These are phyloP conservation scores for Rhabdomys dilectus DNA, from an alignment of 2,113 vertebrate species.

Conservation along the genomic window DNA sequence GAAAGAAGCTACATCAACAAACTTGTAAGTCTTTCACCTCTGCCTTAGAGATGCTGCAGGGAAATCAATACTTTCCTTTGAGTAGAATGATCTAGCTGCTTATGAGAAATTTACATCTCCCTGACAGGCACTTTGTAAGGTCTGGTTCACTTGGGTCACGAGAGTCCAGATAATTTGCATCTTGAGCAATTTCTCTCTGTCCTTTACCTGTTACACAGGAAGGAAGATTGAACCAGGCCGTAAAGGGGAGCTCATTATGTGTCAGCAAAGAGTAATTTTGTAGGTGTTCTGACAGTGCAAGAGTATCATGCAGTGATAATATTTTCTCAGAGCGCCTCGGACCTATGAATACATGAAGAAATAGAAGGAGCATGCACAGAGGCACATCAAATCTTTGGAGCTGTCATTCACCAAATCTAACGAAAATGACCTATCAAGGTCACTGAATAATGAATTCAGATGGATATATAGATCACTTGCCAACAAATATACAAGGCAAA, in stretches of 20 bases:
- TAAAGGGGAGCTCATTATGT: conserved; percentile 65
- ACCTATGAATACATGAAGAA: not conserved
- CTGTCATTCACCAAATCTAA: conserved; percentile 50
- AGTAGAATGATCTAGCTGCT: conserved; percentile 49
- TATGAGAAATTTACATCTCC: conserved; percentile 72
- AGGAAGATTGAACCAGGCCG: conserved; percentile 64
- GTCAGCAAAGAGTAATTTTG: conserved; percentile 66
- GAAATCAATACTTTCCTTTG: conserved; percentile 67
- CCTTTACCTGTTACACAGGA: conserved; percentile 29
- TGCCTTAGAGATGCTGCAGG: not conserved
- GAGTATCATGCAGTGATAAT: conserved; percentile 54
- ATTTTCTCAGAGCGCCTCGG: conserved; percentile 57
- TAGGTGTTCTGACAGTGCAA: conserved; percentile 47
- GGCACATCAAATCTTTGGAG: not conserved
- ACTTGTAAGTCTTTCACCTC: conserved; percentile 58
- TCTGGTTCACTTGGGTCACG: conserved; percentile 66
- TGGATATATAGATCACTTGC: not conserved
- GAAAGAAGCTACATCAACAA: not conserved
- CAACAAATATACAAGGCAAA: not conserved
- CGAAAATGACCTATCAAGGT: not conserved
- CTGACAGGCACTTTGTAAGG: conserved; percentile 71
- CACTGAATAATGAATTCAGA: conserved; percentile 30
- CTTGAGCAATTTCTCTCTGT: conserved; percentile 65
- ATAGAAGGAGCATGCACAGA: not conserved
- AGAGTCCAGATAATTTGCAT: conserved; percentile 66